Percentiles rank a stretch among this genome's conserved stretches.
Evolutionary conservation across 2,797 vertebrate genomes (phyloP).

Genomic region (Tachyglossus aculeatus): DNA sequence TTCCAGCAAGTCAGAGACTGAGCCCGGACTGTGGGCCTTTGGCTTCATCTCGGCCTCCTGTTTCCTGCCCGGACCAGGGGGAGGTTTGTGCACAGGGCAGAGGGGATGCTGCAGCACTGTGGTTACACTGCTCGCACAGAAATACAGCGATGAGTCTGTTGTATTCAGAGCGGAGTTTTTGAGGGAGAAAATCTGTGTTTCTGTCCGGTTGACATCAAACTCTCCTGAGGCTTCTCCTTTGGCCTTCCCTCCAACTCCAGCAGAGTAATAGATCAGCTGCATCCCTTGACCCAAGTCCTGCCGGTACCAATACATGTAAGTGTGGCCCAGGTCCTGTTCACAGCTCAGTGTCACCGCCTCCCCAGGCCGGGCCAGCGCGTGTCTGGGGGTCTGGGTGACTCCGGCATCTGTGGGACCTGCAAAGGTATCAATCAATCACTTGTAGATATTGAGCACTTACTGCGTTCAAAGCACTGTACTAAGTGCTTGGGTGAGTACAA

Average conservation of each 20-base stretch:
- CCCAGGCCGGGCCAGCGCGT: background rate
- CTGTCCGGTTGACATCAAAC: too few species aligned
- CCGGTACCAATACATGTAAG: conserved; percentile 27
- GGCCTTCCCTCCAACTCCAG: too few species aligned
- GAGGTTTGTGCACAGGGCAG: background rate
- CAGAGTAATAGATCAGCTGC: conserved; percentile 16
- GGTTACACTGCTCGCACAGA: conserved; percentile 20
- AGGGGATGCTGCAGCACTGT: background rate
- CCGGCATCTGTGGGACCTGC: conserved; percentile 2
- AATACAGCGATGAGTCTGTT: conserved; percentile 33
- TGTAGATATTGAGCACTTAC: too few species aligned
- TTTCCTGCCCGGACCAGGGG: too few species aligned
- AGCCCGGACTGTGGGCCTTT: too few species aligned
- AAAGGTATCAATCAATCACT: background rate
- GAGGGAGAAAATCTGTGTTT: too few species aligned
- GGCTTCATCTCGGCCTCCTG: too few species aligned
- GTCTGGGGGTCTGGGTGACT: conserved; percentile 25
- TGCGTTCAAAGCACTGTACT: too few species aligned
- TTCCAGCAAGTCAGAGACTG: too few species aligned
- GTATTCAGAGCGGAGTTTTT: too few species aligned
- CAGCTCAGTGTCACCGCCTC: background rate
- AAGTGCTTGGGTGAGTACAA: background rate
- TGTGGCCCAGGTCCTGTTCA: background rate
- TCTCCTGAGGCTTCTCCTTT: too few species aligned
- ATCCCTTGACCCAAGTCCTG: background rate